Conservation (phyloP, 2,888 invertebrate species). For the Rugalucina vietnamica region DNA sequence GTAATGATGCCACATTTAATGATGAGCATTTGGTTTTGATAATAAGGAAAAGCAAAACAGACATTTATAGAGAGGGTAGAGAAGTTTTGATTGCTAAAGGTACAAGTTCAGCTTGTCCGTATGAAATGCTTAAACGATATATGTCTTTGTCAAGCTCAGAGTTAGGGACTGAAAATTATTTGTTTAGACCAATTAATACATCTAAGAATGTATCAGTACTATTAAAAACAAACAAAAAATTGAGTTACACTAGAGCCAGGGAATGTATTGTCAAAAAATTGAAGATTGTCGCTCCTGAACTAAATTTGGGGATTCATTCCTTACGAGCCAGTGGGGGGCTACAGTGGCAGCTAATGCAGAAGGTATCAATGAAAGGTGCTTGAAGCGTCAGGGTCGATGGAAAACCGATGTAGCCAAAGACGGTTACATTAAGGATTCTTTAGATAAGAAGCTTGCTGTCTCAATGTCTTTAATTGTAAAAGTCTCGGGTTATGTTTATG, state of each 20-base stretch:
- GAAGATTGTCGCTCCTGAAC: conserved; percentile 15
- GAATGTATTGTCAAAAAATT: conserved; percentile 29
- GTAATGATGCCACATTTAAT: too few relatives aligned
- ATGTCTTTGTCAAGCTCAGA: conserved; percentile 1
- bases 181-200: conserved; percentile 19
- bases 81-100: conserved; percentile 32
- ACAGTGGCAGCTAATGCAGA: background rate
- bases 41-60: conserved; percentile 36
- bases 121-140: conserved; percentile 27
- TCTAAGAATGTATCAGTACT: background rate
- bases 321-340: conserved; percentile 10
- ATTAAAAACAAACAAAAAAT: conserved; percentile 11
- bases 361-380: conserved; percentile 15
- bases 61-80: conserved; percentile 31
- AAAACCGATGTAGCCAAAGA: conserved; percentile 14
- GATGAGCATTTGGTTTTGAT: too few relatives aligned
- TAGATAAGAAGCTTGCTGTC: too few relatives aligned
- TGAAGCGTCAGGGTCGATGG: conserved; percentile 32
- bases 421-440: conserved; percentile 17
- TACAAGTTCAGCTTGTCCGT: conserved; percentile 25
- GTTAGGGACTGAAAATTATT: conserved; percentile 13
- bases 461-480: too few relatives aligned
- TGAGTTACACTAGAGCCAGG: conserved; percentile 21
- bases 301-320: conserved; percentile 5
- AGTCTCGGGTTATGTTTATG: too few relatives aligned